Percentiles rank a stretch among this genome's conserved stretches.
These are phyloP conservation scores for Coptotermes formosanus DNA, from an alignment of 1,140 invertebrate species.

Conservation along the genomic window DNA sequence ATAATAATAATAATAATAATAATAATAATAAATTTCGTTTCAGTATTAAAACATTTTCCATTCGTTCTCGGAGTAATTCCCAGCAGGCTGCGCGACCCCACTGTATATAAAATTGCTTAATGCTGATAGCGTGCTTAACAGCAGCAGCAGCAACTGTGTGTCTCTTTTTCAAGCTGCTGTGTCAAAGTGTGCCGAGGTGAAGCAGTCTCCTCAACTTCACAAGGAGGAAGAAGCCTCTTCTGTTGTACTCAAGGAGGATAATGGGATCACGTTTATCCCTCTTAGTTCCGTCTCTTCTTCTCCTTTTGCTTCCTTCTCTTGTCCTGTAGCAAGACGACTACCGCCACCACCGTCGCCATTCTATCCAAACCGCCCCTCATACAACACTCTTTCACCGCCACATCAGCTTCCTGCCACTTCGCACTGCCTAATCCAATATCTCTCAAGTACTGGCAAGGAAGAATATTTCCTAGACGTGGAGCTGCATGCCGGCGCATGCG, in stretches of 20 bases:
- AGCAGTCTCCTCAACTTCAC: not conserved
- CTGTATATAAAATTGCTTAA: not conserved
- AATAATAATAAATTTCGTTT: too few relatives aligned
- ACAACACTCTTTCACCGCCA: not conserved
- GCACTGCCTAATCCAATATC: not conserved
- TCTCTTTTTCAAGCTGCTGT: not conserved
- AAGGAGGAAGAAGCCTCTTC: constrained; percentile 10
- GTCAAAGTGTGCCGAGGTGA: constrained; percentile 6
- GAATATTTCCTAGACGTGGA: too few relatives aligned
- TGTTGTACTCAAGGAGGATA: constrained; percentile 9
- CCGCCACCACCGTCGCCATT: not conserved
- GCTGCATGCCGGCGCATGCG: too few relatives aligned
- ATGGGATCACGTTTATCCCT: constrained; percentile 17
- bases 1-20: too few relatives aligned
- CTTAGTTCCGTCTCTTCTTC: constrained; percentile 5
- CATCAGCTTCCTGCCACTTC: not conserved
- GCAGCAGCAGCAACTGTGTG: not conserved
- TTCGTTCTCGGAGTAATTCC: not conserved
- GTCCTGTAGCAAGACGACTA: not conserved
- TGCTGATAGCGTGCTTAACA: not conserved
- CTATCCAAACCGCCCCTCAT: not conserved
- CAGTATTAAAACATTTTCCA: too few relatives aligned
- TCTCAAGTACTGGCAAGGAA: not conserved
- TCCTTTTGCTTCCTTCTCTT: not conserved
- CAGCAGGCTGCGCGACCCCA: not conserved